phyloP scores from a whole-genome alignment of 2,113 vertebrate genomes.

The Campylorhamphus procurvoides region DNA sequence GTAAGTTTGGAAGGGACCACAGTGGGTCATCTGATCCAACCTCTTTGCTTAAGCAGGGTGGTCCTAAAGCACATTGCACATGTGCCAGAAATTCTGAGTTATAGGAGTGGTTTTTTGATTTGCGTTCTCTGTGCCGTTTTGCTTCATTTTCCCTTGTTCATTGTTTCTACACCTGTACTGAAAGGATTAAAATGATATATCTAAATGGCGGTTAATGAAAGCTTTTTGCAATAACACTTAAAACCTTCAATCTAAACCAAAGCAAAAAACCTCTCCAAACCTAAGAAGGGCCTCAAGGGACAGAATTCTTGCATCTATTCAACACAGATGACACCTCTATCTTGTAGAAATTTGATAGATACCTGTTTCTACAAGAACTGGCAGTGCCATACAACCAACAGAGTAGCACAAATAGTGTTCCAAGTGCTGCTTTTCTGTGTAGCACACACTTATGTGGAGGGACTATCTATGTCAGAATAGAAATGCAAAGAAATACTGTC shows the following conservation, averaged over 20 bases:
- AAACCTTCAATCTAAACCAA: neutral
- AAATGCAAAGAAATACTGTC: neutral
- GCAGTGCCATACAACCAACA: neutral
- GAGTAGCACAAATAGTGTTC: neutral
- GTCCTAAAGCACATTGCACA: too few relatives aligned
- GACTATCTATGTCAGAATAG: neutral
- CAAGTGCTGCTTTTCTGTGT: neutral
- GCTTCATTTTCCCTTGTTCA: neutral
- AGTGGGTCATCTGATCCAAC: too few relatives aligned
- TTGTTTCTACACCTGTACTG: neutral
- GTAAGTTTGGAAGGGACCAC: neutral
- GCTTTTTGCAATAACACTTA: neutral
- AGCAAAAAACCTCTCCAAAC: neutral
- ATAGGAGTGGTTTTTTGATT: neutral
- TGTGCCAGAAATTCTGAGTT: neutral
- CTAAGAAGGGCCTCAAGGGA: neutral
- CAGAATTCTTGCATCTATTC: neutral
- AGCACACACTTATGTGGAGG: accelerated
- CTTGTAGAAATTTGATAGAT: neutral
- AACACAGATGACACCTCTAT: neutral
- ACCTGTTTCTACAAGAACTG: neutral
- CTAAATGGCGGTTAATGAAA: neutral
- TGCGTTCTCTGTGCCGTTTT: neutral
- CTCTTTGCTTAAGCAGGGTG: neutral
- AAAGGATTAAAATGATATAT: neutral